These are phyloP conservation scores for Anarhynchus alexandrinus DNA, from an alignment of 2,113 vertebrate genomes.

Conservation along the genomic window DNA sequence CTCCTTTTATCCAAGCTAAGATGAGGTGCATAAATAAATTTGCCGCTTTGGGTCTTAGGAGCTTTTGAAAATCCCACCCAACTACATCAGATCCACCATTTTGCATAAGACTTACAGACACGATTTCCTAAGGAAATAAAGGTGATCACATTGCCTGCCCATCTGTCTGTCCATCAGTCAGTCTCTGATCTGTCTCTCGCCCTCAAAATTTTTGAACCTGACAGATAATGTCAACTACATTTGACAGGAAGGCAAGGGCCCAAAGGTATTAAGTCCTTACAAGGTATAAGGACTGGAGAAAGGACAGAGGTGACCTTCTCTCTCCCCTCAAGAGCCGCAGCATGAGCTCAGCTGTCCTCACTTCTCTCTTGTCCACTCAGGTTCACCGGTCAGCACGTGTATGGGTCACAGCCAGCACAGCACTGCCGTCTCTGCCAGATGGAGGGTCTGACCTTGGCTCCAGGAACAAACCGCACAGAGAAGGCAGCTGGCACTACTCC, in stretches of 20 bases:
- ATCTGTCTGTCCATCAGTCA: neutral
- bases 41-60: neutral
- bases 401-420: neutral
- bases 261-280: neutral
- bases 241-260: neutral
- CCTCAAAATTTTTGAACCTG: neutral
- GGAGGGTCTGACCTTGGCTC: neutral
- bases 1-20: neutral
- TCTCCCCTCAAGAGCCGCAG: neutral
- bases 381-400: fast-evolving
- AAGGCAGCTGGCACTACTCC: neutral
- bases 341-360: neutral
- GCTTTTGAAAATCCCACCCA: neutral
- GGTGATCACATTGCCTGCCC: neutral
- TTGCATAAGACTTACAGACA: neutral
- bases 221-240: neutral
- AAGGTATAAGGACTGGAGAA: neutral
- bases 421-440: neutral
- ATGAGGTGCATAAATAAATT: neutral
- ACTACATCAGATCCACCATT: neutral
- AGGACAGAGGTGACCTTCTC: neutral
- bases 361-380: fast-evolving
- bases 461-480: neutral
- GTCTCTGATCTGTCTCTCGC: neutral
- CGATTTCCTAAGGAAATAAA: neutral